Evolutionary conservation across 2,113 vertebrate genomes (phyloP).

Genomic region (Oophaga pumilio): DNA sequence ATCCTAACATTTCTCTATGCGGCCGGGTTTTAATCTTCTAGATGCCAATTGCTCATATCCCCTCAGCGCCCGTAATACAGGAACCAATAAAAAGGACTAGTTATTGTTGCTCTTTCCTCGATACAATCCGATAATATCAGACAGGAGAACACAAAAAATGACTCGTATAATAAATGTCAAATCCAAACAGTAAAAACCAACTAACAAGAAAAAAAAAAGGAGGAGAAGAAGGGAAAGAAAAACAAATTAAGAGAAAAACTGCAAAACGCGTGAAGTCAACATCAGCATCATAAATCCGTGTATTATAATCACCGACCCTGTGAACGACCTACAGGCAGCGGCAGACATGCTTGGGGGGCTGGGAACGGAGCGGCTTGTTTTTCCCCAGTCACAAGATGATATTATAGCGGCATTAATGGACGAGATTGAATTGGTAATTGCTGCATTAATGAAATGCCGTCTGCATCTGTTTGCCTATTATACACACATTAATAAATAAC

Average conservation of each 20-base stretch:
- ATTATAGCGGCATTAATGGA: background rate
- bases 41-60: background rate
- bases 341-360: background rate
- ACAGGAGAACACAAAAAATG: slow-evolving; percentile 31
- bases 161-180: slow-evolving; percentile 46
- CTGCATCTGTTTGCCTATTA: slow-evolving; percentile 11
- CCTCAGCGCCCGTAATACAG: background rate
- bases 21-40: background rate
- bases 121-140: slow-evolving; percentile 20
- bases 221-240: background rate
- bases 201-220: slow-evolving; percentile 12
- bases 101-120: background rate
- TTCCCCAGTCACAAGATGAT: background rate
- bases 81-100: slow-evolving; percentile 16
- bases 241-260: slow-evolving; percentile 11
- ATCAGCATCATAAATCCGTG: background rate
- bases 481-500: slow-evolving; percentile 21
- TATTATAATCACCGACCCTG: background rate
- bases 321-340: background rate
- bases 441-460: background rate
- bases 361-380: background rate
- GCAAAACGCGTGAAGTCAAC: background rate
- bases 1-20: background rate
- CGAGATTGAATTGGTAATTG: slow-evolving; percentile 29
- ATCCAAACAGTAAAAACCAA: slow-evolving; percentile 14